These are phyloP conservation scores for Elaphurus davidianus DNA, from an alignment of 2,113 vertebrate genomes.

Conservation along the genomic window DNA sequence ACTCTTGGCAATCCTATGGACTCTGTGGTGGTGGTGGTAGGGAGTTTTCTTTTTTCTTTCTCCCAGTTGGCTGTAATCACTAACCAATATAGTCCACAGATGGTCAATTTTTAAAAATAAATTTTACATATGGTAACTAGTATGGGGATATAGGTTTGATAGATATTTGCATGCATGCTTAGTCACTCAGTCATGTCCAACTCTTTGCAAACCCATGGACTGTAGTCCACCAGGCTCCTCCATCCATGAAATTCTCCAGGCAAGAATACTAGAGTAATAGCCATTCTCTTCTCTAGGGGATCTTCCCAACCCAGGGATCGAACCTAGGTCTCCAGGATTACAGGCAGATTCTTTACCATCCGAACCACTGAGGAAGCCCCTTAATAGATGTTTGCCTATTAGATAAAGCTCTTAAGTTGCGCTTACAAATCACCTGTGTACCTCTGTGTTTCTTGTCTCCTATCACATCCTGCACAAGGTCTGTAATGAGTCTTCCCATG, in stretches of 20 bases:
- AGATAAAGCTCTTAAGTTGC: not conserved
- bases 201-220: not conserved
- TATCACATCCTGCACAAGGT: not conserved
- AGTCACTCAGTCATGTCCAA: not conserved
- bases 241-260: not conserved
- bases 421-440: not conserved
- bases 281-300: not conserved
- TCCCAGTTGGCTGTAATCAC: not conserved
- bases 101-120: not conserved
- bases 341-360: not conserved
- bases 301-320: not conserved
- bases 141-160: not conserved
- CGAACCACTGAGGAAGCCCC: not conserved
- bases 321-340: not conserved
- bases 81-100: not conserved
- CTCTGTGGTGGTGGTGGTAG: not conserved
- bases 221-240: not conserved
- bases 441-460: not conserved
- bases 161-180: not conserved
- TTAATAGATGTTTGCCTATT: not conserved
- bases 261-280: not conserved
- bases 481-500: not conserved
- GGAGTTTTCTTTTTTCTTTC: not conserved
- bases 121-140: not conserved
- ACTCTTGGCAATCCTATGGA: not conserved